These are phyloP conservation scores for Anolis carolinensis DNA, from an alignment of 2,113 vertebrate species.

Conservation along the genomic window DNA sequence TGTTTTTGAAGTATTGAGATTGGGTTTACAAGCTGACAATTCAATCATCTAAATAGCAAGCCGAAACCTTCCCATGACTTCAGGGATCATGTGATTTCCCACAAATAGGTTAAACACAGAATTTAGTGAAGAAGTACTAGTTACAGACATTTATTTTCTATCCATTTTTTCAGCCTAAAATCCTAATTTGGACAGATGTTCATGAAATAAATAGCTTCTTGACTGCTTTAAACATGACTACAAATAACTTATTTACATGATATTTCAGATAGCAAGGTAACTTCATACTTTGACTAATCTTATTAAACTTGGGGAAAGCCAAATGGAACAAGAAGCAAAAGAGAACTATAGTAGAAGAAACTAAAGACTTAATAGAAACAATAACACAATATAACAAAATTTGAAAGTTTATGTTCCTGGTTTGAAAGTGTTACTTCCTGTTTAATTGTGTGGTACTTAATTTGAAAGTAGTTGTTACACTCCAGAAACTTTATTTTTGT, in stretches of 20 bases:
- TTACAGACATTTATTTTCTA: neutral
- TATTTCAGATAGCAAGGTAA: neutral
- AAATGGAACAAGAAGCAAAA: neutral
- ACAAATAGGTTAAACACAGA: neutral
- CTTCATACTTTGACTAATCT: neutral
- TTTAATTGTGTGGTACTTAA: no score
- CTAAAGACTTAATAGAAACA: neutral
- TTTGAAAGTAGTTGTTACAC: no score
- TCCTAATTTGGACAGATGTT: neutral
- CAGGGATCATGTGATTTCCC: neutral
- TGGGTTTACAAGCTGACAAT: neutral
- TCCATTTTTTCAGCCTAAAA: neutral
- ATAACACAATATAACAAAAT: no score
- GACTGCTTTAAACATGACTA: neutral
- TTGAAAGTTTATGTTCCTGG: no score
- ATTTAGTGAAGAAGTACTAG: no score
- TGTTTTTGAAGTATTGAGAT: neutral
- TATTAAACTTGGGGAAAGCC: neutral
- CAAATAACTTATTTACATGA: neutral
- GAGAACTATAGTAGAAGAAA: neutral
- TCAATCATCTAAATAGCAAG: neutral
- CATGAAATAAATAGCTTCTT: neutral
- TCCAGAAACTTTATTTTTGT: no score
- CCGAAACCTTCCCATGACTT: constrained; percentile 13
- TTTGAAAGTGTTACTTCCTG: no score